A percentile compares a stretch with the other conserved stretches of the same genome.
phyloP scores from a whole-genome alignment of 2,113 vertebrate genomes.

The Aphyosemion australe region DNA sequence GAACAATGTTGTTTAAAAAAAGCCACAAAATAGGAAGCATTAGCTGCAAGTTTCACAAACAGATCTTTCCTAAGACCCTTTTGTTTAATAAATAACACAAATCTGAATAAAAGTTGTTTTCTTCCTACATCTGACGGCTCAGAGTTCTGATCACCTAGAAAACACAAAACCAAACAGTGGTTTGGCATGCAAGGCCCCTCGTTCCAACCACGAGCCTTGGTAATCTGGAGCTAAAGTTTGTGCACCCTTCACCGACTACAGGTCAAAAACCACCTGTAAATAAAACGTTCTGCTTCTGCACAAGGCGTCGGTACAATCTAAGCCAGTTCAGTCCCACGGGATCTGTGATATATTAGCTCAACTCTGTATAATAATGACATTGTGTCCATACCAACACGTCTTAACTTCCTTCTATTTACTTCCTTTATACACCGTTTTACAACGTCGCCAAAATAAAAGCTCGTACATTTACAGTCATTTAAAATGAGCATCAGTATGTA shows the following conservation, averaged over 20 bases:
- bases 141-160: conserved; percentile 7
- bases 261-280: conserved; percentile 17
- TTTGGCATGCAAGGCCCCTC: conserved; percentile 25
- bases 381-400: conserved; percentile 2
- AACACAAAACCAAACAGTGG: conserved; percentile 31
- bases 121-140: conserved; percentile 30
- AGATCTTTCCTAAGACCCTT: conserved; percentile 6
- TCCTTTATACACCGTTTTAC: conserved; percentile 52
- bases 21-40: conserved; percentile 53
- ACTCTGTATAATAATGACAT: conserved; percentile 36
- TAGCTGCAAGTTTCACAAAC: conserved; percentile 56
- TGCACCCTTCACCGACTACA: neutral
- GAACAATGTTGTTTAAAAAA: neutral
- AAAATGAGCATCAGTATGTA: conserved; percentile 78
- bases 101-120: conserved; percentile 5
- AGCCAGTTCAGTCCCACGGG: conserved; percentile 26
- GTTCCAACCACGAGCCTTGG: conserved; percentile 7
- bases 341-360: conserved; percentile 23
- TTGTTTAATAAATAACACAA: conserved; percentile 36
- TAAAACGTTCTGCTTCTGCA: conserved; percentile 15
- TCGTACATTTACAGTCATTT: conserved; percentile 51
- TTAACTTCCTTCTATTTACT: neutral
- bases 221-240: conserved; percentile 9
- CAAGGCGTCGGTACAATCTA: conserved; percentile 21
- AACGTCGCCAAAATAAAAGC: conserved; percentile 64